These are phyloP conservation scores for Drosophila orena DNA, from an alignment of 1,140 invertebrate genomes.

Conservation along the genomic window DNA sequence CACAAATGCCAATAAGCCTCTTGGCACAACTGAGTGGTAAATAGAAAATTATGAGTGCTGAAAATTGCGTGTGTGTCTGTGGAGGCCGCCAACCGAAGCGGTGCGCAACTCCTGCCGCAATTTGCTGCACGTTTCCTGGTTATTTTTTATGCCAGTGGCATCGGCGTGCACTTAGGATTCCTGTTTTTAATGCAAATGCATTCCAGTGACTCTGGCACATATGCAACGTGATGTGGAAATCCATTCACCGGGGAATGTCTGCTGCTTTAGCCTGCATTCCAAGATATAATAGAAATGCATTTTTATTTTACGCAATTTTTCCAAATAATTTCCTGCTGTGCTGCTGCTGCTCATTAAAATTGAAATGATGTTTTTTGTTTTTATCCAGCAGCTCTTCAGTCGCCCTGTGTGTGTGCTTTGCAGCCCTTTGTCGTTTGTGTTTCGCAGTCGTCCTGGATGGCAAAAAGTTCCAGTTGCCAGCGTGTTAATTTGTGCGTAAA, in stretches of 20 bases:
- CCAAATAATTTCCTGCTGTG: slow-evolving; percentile 36
- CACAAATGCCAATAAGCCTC: slow-evolving; percentile 53
- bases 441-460: slow-evolving; percentile 51
- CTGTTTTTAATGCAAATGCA: slow-evolving; percentile 30
- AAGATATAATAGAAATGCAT: slow-evolving; percentile 47
- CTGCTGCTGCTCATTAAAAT: slow-evolving; percentile 70
- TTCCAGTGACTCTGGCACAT: slow-evolving; percentile 30
- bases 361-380: slow-evolving; percentile 71
- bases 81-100: background rate
- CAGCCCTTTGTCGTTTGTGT: slow-evolving; percentile 66
- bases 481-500: slow-evolving; percentile 81
- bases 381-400: slow-evolving; percentile 7
- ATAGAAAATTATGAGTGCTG: slow-evolving; percentile 44
- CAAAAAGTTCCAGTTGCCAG: slow-evolving; percentile 69
- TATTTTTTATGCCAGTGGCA: slow-evolving; percentile 39
- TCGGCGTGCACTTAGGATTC: slow-evolving; percentile 33
- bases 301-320: slow-evolving; percentile 47
- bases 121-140: slow-evolving; percentile 6
- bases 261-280: slow-evolving; percentile 20
- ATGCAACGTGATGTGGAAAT: slow-evolving; percentile 49
- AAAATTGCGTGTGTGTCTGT: slow-evolving; percentile 4
- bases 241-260: slow-evolving; percentile 31
- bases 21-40: slow-evolving; percentile 22
- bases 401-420: slow-evolving; percentile 16
- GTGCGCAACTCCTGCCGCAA: background rate